These are phyloP conservation scores for Condylura cristata DNA, from an alignment of 2,113 vertebrate species.

Conservation along the genomic window DNA sequence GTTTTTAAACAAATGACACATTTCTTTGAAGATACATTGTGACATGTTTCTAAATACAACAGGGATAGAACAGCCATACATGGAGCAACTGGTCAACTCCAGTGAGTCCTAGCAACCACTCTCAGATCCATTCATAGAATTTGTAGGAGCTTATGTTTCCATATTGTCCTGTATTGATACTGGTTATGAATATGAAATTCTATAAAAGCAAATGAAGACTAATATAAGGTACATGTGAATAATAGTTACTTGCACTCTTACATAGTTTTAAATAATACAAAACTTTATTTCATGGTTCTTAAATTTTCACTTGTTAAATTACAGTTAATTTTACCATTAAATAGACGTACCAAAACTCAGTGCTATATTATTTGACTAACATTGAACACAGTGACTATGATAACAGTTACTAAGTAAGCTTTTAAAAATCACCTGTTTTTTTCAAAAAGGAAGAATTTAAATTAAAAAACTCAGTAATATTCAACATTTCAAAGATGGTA, in stretches of 20 bases:
- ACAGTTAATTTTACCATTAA: not conserved
- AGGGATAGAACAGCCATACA: not conserved
- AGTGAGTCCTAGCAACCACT: not conserved
- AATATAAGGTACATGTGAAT: not conserved
- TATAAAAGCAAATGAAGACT: not conserved
- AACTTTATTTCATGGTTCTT: not conserved
- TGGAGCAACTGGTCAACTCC: not conserved
- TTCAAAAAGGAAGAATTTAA: not conserved
- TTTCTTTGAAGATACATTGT: constrained; percentile 11
- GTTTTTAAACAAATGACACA: not conserved
- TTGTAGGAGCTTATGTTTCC: not conserved
- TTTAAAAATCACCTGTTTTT: not conserved
- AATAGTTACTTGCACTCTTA: not conserved
- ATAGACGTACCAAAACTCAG: not conserved
- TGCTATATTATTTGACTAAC: not conserved
- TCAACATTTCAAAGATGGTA: not conserved
- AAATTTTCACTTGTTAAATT: not conserved
- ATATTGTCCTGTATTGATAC: not conserved
- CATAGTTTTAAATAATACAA: not conserved
- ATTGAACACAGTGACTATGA: not conserved
- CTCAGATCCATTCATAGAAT: not conserved
- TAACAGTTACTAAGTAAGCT: not conserved
- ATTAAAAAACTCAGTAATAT: not conserved
- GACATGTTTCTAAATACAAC: constrained; percentile 40
- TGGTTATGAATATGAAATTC: not conserved